Percentiles rank a stretch among this genome's conserved stretches.
phyloP scores from a whole-genome alignment of 2,888 invertebrate genomes.

The Andrena hattorfiana region DNA sequence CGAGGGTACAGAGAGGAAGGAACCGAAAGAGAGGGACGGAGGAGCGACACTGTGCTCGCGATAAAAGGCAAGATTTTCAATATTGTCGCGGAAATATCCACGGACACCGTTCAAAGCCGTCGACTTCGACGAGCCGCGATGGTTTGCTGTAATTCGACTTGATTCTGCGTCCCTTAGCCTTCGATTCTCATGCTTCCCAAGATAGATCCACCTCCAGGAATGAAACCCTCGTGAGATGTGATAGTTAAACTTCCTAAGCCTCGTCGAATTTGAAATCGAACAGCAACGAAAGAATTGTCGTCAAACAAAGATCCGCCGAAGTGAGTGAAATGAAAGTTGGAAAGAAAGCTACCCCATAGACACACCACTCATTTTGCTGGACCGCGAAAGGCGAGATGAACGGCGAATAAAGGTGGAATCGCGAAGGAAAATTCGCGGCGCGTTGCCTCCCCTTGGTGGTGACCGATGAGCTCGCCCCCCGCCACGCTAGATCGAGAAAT shows the following conservation, averaged over 20 bases:
- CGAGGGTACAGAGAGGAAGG: conserved; percentile 71
- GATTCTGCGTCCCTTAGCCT: not conserved
- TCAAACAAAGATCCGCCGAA: too few species aligned
- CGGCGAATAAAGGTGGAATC: conserved; percentile 38
- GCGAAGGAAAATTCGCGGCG: conserved; percentile 54
- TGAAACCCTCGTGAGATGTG: too few species aligned
- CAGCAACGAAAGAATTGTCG: too few species aligned
- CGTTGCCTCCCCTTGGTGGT: not conserved
- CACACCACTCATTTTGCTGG: not conserved
- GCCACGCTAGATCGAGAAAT: conserved; percentile 69
- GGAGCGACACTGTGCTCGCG: conserved; percentile 63
- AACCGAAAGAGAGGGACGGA: conserved; percentile 54
- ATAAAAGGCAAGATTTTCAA: conserved; percentile 66
- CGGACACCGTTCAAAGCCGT: conserved; percentile 15
- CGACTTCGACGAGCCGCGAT: not conserved
- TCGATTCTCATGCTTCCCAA: not conserved
- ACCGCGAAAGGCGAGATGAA: conserved; percentile 24
- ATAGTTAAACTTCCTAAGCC: too few species aligned
- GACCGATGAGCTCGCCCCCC: conserved; percentile 49
- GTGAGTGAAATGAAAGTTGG: not conserved
- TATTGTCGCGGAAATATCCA: conserved; percentile 60
- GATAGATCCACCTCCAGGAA: too few species aligned
- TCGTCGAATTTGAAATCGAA: too few species aligned
- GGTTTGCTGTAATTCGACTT: not conserved
- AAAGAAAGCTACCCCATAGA: too few species aligned